Evolutionary conservation across 64 coral and sea anemone genomes (phyloP), one percentile per base, ranked within the genome.

Genomic region (Acropora yongei): DNA sequence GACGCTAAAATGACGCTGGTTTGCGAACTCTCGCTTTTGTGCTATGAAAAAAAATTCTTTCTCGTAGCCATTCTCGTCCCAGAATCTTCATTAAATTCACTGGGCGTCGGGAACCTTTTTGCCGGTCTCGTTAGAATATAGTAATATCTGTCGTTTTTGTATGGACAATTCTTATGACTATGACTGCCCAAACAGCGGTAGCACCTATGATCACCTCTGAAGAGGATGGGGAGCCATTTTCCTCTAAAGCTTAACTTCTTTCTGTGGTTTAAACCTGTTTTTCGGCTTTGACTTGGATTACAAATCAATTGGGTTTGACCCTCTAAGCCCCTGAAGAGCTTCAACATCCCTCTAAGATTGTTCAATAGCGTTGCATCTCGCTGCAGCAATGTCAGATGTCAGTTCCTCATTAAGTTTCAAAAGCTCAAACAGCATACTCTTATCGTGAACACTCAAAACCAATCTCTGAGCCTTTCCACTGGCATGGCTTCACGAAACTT

Each of bases 321-420:
- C 40, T 51, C 83, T 83, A 67, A 57, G 42, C 58, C 71, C 68
- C 76, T 74, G 45, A 44, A 74, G 78, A 72, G 85, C 45, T 41
- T 76, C 57, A 79, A 92, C 92, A 49, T 93, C 92, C 68, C 80
- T 81, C 19, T 82, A 57, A 17, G 78, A 55, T 73, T 83, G 78
- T 76, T 83, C 69, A 3, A 95, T 90, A 8, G 88, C 75, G 51
- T 80, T 74, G 68, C 82, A 87, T 66, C 90, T 95, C 3, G 41
- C 41, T 48, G 90, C 88, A 74, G 88, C 88, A 20, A 80, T 90
- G 42, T 95, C 88, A 89, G 90, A 95, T 49, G 87, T 86, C 71
- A 90, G 88, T 68, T 95, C 81, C 47, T 85, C 74, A 4, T 95
- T 95, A 10, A 87, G 41, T 80, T 94, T 94, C 43, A 40, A 65